phyloP scores from a whole-genome alignment of 2,888 invertebrate genomes.

The Stenodema calcarata region DNA sequence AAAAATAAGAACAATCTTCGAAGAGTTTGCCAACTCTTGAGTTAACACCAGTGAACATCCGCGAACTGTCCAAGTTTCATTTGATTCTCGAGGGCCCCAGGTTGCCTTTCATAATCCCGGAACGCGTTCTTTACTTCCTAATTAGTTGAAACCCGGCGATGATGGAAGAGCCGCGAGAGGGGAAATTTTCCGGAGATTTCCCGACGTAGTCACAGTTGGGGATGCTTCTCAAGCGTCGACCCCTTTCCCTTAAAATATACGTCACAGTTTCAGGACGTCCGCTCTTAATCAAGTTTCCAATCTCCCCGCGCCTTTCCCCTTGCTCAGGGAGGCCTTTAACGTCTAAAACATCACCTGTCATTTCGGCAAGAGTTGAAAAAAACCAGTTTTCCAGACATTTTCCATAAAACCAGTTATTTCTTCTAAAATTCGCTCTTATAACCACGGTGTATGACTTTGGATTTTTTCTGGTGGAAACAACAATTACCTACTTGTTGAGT shows the following conservation, averaged over 20 bases:
- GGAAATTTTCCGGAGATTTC: background rate
- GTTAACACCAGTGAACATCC: background rate
- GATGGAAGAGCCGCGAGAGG: background rate
- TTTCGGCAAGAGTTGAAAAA: too few relatives aligned
- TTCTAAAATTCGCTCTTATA: too few relatives aligned
- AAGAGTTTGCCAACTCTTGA: background rate
- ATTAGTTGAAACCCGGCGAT: constrained; percentile 23
- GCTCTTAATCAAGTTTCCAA: constrained; percentile 37
- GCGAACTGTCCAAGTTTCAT: background rate
- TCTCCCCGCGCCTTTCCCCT: background rate
- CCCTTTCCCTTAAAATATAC: constrained; percentile 12
- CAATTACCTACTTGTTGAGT: too few relatives aligned
- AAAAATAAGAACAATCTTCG: too few relatives aligned
- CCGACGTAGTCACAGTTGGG: constrained; percentile 23
- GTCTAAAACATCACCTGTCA: background rate
- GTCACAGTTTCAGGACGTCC: constrained; percentile 23
- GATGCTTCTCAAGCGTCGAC: background rate
- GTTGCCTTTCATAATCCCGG: background rate
- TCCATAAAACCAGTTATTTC: too few relatives aligned
- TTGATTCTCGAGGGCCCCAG: background rate
- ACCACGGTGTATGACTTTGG: too few relatives aligned
- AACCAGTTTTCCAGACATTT: too few relatives aligned
- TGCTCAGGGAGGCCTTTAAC: background rate
- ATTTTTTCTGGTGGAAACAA: too few relatives aligned
- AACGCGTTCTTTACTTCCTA: constrained; percentile 21